Base-by-base conservation (phyloP, 2,113 vertebrate genomes). In the Gorsachius goisagi region DNA sequence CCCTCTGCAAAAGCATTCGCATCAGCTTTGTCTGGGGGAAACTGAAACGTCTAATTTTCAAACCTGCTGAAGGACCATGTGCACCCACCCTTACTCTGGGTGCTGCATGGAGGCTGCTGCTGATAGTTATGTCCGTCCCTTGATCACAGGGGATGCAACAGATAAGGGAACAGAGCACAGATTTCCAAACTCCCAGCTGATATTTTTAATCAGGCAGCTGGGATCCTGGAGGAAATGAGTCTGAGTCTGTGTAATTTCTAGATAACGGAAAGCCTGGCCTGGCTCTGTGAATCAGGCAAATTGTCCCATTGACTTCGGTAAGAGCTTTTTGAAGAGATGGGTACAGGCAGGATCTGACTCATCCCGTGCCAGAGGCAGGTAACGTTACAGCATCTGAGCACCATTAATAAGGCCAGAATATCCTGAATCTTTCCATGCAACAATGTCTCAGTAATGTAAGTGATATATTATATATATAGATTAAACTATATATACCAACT, bases 141-240 rank as follows among this genome's bases (percentile, higher is more conserved):
- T n/a, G 75, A 63, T 72, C 96, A 72, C 2, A 3, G 49, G 56
- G 28, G 35, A 18, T 35, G 86, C 6, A 15, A 47, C 3, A 39
- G 72, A 92, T 56, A 74, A 81, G 82, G 33, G 30, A 78, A 68
- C 73, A 87, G 64, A 84, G 58, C 84, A n/a, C 56, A 93, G 64
- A 39, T 9, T 47, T 13, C 37, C 27, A 68, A 37, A 74, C 49
- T 63, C 73, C 60, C 45, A 12, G 39, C 45, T 72, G 68, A 45
- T 71, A 26, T 59, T 60, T 90, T 27, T 84, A 68, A 93, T 89
- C 80, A 68, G 52, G n/a, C 23, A 33, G 32, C 24, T 76, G 28
- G 21, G 32, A 24, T 75, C 39, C 85, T 78, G 83, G 68, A 93
- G 93, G 95, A 95, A 96, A 96, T 96, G 84, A 88, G 89, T 74